Conservation (phyloP, 2,113 vertebrate species). For the Sinosuthora webbiana region DNA sequence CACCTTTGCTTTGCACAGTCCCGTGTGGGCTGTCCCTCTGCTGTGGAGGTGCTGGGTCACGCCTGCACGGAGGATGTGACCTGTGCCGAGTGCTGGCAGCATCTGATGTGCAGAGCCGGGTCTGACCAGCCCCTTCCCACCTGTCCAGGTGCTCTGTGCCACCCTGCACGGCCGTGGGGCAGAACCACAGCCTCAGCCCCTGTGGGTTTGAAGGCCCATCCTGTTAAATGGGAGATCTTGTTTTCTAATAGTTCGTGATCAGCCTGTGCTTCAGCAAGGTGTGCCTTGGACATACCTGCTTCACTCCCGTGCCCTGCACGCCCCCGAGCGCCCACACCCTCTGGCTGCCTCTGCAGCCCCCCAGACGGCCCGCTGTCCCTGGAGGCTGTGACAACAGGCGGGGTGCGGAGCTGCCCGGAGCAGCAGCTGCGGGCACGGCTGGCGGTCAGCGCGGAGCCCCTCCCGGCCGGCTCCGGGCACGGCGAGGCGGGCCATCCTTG, state of each 20-base stretch:
- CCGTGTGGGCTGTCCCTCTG: background rate
- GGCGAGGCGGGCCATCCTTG: background rate
- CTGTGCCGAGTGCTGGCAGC: rapidly evolving
- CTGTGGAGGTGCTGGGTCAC: background rate
- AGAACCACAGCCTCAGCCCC: rapidly evolving
- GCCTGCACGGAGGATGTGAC: background rate
- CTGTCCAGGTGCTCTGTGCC: rapidly evolving
- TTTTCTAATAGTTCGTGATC: rapidly evolving
- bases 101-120: rapidly evolving
- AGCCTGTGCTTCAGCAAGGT: rapidly evolving
- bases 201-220: rapidly evolving
- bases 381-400: background rate
- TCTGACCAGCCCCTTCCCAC: too few species aligned
- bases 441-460: background rate
- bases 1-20: background rate
- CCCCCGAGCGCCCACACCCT: rapidly evolving
- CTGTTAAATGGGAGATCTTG: rapidly evolving
- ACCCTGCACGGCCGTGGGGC: rapidly evolving
- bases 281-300: rapidly evolving
- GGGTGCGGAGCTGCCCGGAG: background rate
- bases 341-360: background rate
- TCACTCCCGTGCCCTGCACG: background rate
- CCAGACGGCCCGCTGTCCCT: rapidly evolving
- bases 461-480: rapidly evolving
- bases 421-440: background rate